Evolutionary conservation across 92 coral and sea anemone genomes (phyloP).

Genomic region (Zoanthus solanderi): DNA sequence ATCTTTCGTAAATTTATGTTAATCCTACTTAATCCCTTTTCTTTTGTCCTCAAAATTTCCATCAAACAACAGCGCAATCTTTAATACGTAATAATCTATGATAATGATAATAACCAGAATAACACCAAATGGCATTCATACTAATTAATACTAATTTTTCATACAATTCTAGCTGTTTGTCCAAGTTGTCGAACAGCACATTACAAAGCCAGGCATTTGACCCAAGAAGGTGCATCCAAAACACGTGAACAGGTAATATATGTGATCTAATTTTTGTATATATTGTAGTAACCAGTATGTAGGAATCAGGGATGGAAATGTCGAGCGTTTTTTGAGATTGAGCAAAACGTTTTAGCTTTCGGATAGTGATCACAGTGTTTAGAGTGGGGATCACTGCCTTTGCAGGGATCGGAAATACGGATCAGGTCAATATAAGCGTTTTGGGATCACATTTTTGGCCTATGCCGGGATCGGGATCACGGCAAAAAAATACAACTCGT

Average conservation of each 20-base stretch:
- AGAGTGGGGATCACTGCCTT: no score
- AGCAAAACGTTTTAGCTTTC: no score
- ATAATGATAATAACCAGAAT: neutral
- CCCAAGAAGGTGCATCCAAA: constrained; percentile 11
- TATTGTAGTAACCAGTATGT: constrained; percentile 5
- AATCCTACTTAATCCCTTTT: no score
- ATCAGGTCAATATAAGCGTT: no score
- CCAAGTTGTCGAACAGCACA: constrained; percentile 1
- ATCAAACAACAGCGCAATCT: neutral
- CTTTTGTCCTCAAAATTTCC: neutral
- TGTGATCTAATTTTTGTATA: neutral
- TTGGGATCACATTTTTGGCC: no score
- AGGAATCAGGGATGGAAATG: neutral
- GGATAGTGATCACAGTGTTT: no score
- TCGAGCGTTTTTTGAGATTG: no score
- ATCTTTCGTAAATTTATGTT: no score
- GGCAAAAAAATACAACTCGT: no score
- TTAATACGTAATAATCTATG: neutral
- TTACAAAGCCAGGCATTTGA: neutral
- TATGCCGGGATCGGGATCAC: no score
- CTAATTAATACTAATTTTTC: neutral
- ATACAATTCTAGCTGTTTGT: neutral
- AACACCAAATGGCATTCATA: constrained; percentile 3
- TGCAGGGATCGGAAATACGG: no score
- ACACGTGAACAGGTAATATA: constrained; percentile 14